Base-by-base conservation (phyloP, 2,113 vertebrate species). In the Motacilla tschutschensis region DNA sequence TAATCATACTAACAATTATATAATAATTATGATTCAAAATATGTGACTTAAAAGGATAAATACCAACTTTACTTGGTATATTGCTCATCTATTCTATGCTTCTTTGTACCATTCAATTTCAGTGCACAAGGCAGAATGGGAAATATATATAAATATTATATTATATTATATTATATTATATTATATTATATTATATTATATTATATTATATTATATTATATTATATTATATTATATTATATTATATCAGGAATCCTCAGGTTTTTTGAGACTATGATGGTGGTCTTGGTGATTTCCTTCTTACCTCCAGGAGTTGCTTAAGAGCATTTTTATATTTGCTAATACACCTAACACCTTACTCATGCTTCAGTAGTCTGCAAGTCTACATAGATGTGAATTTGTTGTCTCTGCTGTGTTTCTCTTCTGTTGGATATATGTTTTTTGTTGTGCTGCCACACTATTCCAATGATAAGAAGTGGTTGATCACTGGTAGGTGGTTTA, bases 141-240 rank as follows among this genome's bases (percentile, higher is more conserved):
- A 43, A 36, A 44, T 31, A 31, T 9, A 33, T 43, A 33, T 44
- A 44, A 41, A 5, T 48, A 16, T 48, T 26, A 1, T 2, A 16
- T 26, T 13, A 47, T 17, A 18, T 41, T 17, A 41, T 41, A 8
- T 41, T 16, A 41, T 41, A 8, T 41, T 16, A 41, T 33, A 50
- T 48, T 9, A 9, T n/a, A 31, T 14, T 51, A 4, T 21, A 44
- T 35, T 58, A 8, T 44, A 21, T 44, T 44, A 7, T 1, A 0
- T 6, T 5, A 4, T 15, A 41, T 14, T 40, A 5, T 17, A 28
- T 29, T 58, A 7, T 22, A 21, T 46, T 46, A 11, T 0, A 0
- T 7, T 4, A 4, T 47, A 14, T 47, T 47, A 1, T 2, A 17
- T 50, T 48, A 26, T 28, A 6, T 8, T 40, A 40, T 33, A 33